These are phyloP conservation scores for Lysiphlebus fabarum DNA, from an alignment of 1,140 invertebrate genomes.

Conservation along the genomic window DNA sequence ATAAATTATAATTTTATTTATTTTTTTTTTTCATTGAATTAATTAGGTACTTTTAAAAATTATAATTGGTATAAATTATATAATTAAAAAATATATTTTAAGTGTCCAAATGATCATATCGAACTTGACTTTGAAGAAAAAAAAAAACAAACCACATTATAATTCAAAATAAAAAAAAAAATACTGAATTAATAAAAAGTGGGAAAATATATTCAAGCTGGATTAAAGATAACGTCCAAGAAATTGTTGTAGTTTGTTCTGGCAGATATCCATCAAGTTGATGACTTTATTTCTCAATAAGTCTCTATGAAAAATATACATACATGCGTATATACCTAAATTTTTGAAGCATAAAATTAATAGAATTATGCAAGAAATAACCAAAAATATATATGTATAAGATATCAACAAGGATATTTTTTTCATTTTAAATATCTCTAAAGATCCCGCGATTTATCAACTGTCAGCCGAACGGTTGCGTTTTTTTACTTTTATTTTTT, in stretches of 20 bases:
- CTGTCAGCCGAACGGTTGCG: conserved; percentile 21
- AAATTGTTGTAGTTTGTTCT: conserved; percentile 20
- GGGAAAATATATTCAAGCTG: conserved; percentile 19
- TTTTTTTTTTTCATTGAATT: no score
- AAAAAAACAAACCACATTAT: no score
- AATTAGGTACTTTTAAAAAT: no score
- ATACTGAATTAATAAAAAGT: conserved; percentile 2
- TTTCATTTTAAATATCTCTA: background rate
- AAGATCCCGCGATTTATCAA: conserved; percentile 24
- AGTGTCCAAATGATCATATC: no score
- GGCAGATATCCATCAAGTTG: conserved; percentile 30
- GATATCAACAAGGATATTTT: conserved; percentile 5
- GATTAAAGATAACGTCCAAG: conserved; percentile 1
- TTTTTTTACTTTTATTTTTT: conserved; percentile 20
- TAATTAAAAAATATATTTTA: no score
- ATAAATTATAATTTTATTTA: no score
- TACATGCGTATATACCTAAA: no score
- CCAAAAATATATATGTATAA: conserved; percentile 19
- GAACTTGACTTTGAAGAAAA: no score
- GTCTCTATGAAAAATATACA: conserved; percentile 14
- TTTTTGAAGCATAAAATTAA: no score
- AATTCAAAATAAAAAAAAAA: no score
- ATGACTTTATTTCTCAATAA: conserved; percentile 32
- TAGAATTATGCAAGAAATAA: conserved; percentile 12
- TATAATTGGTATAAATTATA: no score